Base-by-base conservation (phyloP, 2,797 vertebrate genomes). In the Glyptemys insculpta region DNA sequence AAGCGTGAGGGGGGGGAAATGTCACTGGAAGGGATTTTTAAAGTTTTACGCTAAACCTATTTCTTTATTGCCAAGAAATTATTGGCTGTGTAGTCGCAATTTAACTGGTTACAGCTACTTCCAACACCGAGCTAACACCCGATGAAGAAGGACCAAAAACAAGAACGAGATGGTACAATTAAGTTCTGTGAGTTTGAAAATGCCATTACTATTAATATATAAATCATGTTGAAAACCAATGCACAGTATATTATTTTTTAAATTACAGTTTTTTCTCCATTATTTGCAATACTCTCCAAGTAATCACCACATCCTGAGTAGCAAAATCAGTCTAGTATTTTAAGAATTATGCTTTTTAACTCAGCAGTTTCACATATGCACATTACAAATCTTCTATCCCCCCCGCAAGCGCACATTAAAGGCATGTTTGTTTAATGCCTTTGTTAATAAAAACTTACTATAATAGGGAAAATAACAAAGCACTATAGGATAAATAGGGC, bases 391-490 rank as follows among this genome's bases (percentile, higher is more conserved):
- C 49, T 80, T 31, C 74, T 78, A 86, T 86, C 82, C 79, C 84
- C 84, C 49, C 59, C 72, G 27, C 4, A 96, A 94, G 62, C 47
- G 80, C 84, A 94, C 82, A 87, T 93, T 90, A 88, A 97, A 91
- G 93, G 54, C 47, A 23, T 94, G 86, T 23, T 56, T 85, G 81
- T 56, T 81, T 86, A 87, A 80, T 72, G 92, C n/a, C 41, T 56
- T 65, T 94, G 91, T 95, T 88, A 93, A 85, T 83, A 93, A 96
- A 85, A 37, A n/a, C 79, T 37, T 8, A 86, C n/a, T 89, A 87
- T 65, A 88, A 87, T 91, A 91, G 31, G 2, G 31, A 95, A 88
- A 19, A 19, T 12, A 90, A 81, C 72, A 31, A 62, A 62, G 14
- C 31, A 16, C 31, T 16, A 72, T 47, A 78, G 88, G 92, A 34